Evolutionary conservation across 2,888 invertebrate species (phyloP).

Genomic region (Phalera bucephala): DNA sequence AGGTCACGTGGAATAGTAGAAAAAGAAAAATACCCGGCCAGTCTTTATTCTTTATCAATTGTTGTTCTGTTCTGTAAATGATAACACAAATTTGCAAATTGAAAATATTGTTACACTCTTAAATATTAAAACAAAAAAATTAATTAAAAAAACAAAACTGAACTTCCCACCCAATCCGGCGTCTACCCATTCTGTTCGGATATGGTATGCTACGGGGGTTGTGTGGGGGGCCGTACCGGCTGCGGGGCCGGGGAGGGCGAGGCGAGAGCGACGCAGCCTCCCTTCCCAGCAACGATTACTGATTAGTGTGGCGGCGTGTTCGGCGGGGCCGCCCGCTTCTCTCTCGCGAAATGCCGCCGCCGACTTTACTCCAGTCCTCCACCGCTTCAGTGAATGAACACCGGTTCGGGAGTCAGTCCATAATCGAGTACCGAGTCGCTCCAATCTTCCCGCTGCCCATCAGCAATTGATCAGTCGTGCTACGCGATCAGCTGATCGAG

Average conservation of each 20-base stretch:
- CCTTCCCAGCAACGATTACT: constrained; percentile 83
- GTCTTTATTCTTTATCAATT: too few relatives aligned
- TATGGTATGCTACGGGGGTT: constrained; percentile 58
- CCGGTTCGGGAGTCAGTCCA: constrained; percentile 17
- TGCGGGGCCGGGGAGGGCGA: constrained; percentile 30
- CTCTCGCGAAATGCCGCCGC: constrained; percentile 60
- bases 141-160: constrained; percentile 1
- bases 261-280: constrained; percentile 76
- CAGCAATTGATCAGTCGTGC: constrained; percentile 27
- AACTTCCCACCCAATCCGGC: constrained; percentile 40
- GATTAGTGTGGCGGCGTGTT: constrained; percentile 81
- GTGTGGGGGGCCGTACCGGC: constrained; percentile 15
- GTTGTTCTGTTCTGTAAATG: too few relatives aligned
- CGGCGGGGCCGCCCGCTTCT: constrained; percentile 68
- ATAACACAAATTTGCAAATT: too few relatives aligned
- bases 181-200: constrained; percentile 44
- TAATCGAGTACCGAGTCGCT: constrained; percentile 20
- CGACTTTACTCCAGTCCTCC: constrained; percentile 34
- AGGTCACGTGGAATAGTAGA: too few relatives aligned
- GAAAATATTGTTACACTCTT: too few relatives aligned
- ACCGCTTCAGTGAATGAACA: constrained; percentile 33
- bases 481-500: constrained; percentile 66
- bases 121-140: constrained; percentile 1
- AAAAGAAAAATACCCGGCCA: too few relatives aligned
- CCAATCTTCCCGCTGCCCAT: constrained; percentile 14